Evolutionary conservation across 1,140 invertebrate genomes (phyloP).

Genomic region (Venturia canescens): DNA sequence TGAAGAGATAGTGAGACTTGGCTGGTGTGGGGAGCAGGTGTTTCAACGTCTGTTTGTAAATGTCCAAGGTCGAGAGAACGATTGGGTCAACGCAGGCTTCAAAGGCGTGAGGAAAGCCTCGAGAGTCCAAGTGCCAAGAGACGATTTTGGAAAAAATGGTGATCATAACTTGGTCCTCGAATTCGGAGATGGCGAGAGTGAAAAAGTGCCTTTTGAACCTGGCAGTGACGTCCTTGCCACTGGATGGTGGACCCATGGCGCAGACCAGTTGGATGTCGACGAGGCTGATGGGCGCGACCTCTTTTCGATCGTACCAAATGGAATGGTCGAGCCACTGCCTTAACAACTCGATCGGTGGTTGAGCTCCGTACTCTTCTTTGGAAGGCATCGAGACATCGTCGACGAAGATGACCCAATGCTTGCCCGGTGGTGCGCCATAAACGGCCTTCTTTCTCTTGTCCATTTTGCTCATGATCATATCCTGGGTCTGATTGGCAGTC

Average conservation of each 20-base stretch:
- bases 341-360: slow-evolving; percentile 95
- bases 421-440: slow-evolving; percentile 62
- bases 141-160: slow-evolving; percentile 95
- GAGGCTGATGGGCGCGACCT: slow-evolving; percentile 88
- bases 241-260: slow-evolving; percentile 92
- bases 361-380: slow-evolving; percentile 91
- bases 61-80: slow-evolving; percentile 88
- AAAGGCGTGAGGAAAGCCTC: slow-evolving; percentile 94
- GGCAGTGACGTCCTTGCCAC: slow-evolving; percentile 90
- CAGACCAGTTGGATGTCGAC: slow-evolving; percentile 92
- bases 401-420: slow-evolving; percentile 83
- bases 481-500: slow-evolving; percentile 96
- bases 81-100: slow-evolving; percentile 90
- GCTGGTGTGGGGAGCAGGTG: slow-evolving; percentile 93
- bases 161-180: slow-evolving; percentile 89
- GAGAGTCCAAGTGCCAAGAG: slow-evolving; percentile 93
- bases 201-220: slow-evolving; percentile 96
- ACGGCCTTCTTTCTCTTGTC: slow-evolving; percentile 92
- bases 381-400: slow-evolving; percentile 97
- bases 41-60: slow-evolving; percentile 89
- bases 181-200: slow-evolving; percentile 93
- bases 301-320: slow-evolving; percentile 95
- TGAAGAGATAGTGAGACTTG: slow-evolving; percentile 97
- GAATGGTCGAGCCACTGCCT: slow-evolving; percentile 95
- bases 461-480: slow-evolving; percentile 97